A percentile compares a stretch with the other conserved stretches of the same genome.
These are phyloP conservation scores for Ormyrus nitidulus DNA, from an alignment of 2,888 invertebrate species.

Conservation along the genomic window DNA sequence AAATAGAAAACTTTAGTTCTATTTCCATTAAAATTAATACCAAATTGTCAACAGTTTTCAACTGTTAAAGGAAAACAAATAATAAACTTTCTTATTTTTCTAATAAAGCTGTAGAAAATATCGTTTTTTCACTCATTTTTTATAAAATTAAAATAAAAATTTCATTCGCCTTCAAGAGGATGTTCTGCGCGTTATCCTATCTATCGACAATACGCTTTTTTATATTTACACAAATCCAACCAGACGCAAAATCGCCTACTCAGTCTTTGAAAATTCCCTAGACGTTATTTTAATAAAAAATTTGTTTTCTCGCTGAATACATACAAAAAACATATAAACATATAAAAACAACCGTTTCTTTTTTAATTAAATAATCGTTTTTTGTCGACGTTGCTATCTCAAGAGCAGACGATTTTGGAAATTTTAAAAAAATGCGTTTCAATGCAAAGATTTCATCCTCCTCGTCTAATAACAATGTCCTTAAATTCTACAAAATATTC, in stretches of 20 bases:
- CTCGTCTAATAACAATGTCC: conserved; percentile 2
- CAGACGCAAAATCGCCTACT: conserved; percentile 15
- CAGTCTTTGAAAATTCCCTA: neutral
- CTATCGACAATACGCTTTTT: conserved; percentile 15
- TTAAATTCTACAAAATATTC: neutral
- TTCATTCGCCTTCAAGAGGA: conserved; percentile 5
- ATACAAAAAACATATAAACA: conserved; percentile 52
- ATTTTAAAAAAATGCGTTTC: conserved; percentile 27
- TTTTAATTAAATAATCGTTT: conserved; percentile 41
- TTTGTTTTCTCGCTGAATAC: conserved; percentile 32
- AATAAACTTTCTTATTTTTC: neutral
- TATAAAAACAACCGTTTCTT: conserved; percentile 44
- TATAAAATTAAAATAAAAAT: neutral
- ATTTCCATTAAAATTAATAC: conserved; percentile 22
- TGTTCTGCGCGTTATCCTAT: neutral
- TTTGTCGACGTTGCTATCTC: neutral
- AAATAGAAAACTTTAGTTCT: conserved; percentile 32
- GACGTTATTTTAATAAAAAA: conserved; percentile 47
- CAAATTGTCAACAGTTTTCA: neutral
- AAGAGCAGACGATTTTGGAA: conserved; percentile 20
- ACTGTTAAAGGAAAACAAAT: no score
- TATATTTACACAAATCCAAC: conserved; percentile 7
- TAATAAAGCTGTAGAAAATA: neutral
- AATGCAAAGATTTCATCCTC: neutral
- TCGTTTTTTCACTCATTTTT: neutral